Evolutionary conservation across 1,140 invertebrate genomes (phyloP).

Genomic region (Tribolium castaneum): DNA sequence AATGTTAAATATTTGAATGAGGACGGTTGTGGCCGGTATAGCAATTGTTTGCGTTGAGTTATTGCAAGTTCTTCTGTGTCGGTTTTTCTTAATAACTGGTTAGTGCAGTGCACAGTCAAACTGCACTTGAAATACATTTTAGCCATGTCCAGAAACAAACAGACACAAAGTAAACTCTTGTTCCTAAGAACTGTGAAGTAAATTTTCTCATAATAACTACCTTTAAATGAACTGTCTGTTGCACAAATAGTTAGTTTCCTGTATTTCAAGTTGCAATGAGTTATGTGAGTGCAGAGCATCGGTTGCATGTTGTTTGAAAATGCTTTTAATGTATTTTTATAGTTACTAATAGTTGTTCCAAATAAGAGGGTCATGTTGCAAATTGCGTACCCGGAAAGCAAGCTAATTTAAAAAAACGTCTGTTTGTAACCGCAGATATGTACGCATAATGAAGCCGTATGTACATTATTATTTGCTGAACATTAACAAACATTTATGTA

Average conservation of each 20-base stretch:
- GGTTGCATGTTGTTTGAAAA: neutral
- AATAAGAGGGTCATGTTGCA: no score
- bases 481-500: neutral
- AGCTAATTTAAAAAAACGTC: neutral
- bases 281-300: neutral
- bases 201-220: neutral
- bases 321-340: neutral
- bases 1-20: constrained; percentile 25
- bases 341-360: no score
- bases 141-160: neutral
- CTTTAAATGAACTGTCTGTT: neutral
- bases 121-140: neutral
- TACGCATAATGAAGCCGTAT: neutral
- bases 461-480: neutral
- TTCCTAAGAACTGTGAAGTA: neutral
- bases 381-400: neutral
- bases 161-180: neutral
- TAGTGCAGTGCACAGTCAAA: neutral
- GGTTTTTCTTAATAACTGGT: neutral
- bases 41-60: constrained; percentile 7
- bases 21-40: neutral
- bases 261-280: neutral
- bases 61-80: neutral
- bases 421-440: neutral
- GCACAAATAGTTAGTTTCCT: neutral